These are phyloP conservation scores for Teleogryllus oceanicus DNA, from an alignment of 2,888 invertebrate genomes.

Conservation along the genomic window DNA sequence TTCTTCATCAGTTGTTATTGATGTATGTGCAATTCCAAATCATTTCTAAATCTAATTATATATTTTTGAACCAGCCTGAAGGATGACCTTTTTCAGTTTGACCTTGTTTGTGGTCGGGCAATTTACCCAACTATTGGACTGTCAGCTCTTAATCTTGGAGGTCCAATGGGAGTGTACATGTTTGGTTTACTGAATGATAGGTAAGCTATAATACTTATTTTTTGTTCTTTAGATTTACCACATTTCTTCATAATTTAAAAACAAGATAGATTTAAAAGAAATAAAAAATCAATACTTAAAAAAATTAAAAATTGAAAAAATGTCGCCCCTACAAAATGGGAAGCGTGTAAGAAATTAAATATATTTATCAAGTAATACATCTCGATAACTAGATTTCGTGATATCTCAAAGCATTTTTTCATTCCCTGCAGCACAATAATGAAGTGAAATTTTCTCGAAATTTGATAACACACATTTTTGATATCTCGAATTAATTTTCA, in stretches of 20 bases:
- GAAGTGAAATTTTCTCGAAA: too few species aligned
- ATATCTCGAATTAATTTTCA: too few species aligned
- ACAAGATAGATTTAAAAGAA: background rate
- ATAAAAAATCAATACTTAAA: background rate
- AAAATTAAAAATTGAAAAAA: too few species aligned
- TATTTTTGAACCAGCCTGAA: conserved; percentile 21
- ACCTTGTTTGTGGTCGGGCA: conserved; percentile 81
- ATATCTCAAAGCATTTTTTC: too few species aligned
- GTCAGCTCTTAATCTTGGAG: conserved; percentile 81
- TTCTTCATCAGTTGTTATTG: conserved; percentile 76
- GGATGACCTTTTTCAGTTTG: conserved; percentile 62
- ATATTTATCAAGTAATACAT: too few species aligned
- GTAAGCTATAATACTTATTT: conserved; percentile 43
- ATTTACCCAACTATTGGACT: conserved; percentile 85
- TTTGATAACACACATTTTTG: too few species aligned
- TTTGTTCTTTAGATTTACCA: conserved; percentile 1
- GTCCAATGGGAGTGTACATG: conserved; percentile 83
- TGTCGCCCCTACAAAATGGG: too few species aligned
- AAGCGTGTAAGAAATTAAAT: too few species aligned
- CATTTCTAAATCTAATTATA: conserved; percentile 32
- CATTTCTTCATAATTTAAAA: background rate
- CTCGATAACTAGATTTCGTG: too few species aligned
- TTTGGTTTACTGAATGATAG: conserved; percentile 82
- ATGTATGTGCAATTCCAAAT: conserved; percentile 53
- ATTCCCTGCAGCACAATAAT: too few species aligned